These are phyloP conservation scores for Dallia pectoralis DNA, from an alignment of 2,797 vertebrate species.

Conservation along the genomic window DNA sequence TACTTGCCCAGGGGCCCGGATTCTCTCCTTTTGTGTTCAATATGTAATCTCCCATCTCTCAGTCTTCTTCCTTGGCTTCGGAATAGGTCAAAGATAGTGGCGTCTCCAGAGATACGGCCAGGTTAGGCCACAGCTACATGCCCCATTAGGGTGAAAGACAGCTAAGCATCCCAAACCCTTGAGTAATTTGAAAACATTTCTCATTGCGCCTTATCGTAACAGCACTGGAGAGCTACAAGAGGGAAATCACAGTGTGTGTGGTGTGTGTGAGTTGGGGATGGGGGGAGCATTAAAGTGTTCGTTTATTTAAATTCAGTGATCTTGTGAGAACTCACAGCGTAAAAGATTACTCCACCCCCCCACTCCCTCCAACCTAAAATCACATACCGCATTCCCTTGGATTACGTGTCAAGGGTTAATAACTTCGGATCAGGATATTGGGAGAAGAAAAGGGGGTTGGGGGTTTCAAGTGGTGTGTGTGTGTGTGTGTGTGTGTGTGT, in stretches of 20 bases:
- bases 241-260: constrained; percentile 56
- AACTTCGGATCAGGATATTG: constrained; percentile 50
- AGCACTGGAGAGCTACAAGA: constrained; percentile 48
- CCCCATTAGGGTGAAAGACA: constrained; percentile 57
- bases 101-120: background rate
- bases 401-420: constrained; percentile 69
- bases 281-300: constrained; percentile 65
- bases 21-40: background rate
- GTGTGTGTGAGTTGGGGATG: constrained; percentile 30
- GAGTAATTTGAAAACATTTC: constrained; percentile 65
- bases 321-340: constrained; percentile 67
- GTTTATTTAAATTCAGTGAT: constrained; percentile 70
- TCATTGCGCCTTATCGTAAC: constrained; percentile 72
- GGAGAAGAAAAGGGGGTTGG: background rate
- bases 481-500: constrained; percentile 18
- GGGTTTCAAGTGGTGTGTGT: constrained; percentile 24
- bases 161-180: constrained; percentile 43
- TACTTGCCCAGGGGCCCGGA: background rate
- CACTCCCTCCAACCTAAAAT: constrained; percentile 58
- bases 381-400: constrained; percentile 59
- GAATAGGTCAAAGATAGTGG: constrained; percentile 8
- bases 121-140: constrained; percentile 6
- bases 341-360: constrained; percentile 71
- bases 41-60: constrained; percentile 1
- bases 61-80: background rate